A percentile compares a stretch with the other conserved stretches of the same genome.
Evolutionary conservation across 2,113 vertebrate genomes (phyloP).

Genomic region (Aegypius monachus): DNA sequence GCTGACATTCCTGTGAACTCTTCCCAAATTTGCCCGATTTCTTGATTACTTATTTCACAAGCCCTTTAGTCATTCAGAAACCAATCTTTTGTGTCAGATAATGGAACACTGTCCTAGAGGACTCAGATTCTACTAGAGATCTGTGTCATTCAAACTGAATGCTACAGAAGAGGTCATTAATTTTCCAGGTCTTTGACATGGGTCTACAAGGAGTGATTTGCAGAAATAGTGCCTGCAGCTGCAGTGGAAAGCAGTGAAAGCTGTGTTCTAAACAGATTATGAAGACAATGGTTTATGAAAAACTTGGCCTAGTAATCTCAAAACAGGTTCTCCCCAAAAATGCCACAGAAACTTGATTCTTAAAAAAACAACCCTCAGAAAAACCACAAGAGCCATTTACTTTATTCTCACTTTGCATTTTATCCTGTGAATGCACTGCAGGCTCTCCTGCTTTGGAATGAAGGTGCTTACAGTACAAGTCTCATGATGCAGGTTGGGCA

Average conservation of each 20-base stretch:
- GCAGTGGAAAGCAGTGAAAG: not conserved
- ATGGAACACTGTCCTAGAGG: not conserved
- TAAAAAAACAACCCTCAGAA: not conserved
- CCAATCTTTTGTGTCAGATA: not conserved
- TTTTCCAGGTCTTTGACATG: not conserved
- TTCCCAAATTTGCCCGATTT: not conserved
- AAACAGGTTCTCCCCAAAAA: constrained; percentile 32
- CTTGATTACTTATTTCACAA: not conserved
- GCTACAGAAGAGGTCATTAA: not conserved
- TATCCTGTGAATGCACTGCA: not conserved
- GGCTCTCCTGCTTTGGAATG: not conserved
- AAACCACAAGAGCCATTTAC: not conserved
- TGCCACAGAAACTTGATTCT: not conserved
- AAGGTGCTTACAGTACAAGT: not conserved
- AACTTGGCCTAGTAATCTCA: not conserved
- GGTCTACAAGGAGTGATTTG: constrained; percentile 2
- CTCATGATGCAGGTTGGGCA: not conserved
- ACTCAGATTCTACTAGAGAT: not conserved
- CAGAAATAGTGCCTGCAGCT: constrained; percentile 20
- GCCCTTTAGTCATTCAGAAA: not conserved
- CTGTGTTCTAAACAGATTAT: not conserved
- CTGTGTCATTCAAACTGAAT: not conserved
- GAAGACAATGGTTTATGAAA: not conserved
- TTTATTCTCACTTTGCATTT: not conserved
- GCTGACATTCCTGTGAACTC: not conserved